A percentile compares a stretch with the other conserved stretches of the same genome.
Conservation (phyloP, 2,797 vertebrate species). For the Sebastiscus albofasciatus region DNA sequence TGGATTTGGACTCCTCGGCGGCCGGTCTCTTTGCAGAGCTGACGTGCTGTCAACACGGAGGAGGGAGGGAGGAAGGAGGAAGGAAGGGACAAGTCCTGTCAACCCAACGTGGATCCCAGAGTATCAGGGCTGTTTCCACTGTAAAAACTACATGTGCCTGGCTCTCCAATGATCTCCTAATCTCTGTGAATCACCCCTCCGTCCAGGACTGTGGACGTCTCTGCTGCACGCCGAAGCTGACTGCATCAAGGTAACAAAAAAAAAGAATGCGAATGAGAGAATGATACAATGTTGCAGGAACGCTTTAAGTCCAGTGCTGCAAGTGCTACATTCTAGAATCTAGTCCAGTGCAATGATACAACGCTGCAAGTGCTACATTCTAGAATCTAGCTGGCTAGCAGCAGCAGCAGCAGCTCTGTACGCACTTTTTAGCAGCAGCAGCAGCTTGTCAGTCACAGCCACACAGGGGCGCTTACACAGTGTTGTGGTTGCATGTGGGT, state of each 20-base stretch:
- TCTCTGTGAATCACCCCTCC: conserved; percentile 63
- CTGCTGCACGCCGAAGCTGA: conserved; percentile 61
- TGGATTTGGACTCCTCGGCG: conserved; percentile 31
- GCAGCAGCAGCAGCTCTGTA: conserved; percentile 40
- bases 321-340: neutral
- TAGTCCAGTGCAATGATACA: too few species aligned
- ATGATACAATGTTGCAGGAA: conserved; percentile 17
- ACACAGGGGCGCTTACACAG: conserved; percentile 3
- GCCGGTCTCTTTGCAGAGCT: conserved; percentile 51
- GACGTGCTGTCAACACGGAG: conserved; percentile 73
- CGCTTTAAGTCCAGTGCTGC: conserved; percentile 42
- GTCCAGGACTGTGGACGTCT: conserved; percentile 76
- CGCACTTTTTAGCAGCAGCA: conserved; percentile 68
- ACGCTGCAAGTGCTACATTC: too few species aligned
- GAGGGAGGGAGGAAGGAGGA: conserved; percentile 10
- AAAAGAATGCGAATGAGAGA: neutral
- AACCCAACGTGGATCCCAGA: conserved; percentile 67
- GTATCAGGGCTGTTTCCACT: conserved; percentile 41
- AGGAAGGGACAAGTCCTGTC: conserved; percentile 72
- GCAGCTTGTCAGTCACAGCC: conserved; percentile 57
- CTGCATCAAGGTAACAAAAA: conserved; percentile 74
- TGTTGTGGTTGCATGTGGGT: conserved; percentile 54
- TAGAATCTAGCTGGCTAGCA: too few species aligned
- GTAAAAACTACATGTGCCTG: conserved; percentile 75
- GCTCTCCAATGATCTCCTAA: conserved; percentile 78